Evolutionary conservation across 2,113 vertebrate species (phyloP).

Genomic region (Erythrolamprus reginae): DNA sequence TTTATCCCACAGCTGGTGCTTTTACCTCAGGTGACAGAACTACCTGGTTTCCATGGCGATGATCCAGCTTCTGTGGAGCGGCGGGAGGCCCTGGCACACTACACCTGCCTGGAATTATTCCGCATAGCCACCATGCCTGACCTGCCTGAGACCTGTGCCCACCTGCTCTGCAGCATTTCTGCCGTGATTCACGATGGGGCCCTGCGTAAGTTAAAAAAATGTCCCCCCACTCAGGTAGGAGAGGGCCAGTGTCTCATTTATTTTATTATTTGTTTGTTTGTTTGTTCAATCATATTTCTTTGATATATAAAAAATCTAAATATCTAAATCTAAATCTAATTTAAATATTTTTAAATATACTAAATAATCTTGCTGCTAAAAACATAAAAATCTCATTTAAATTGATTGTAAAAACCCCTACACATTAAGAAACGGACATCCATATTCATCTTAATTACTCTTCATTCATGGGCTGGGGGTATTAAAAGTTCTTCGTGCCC

Average conservation of each 20-base stretch:
- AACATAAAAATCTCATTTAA: too few species aligned
- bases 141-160: conserved; percentile 73
- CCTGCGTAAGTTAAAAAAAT: conserved; percentile 68
- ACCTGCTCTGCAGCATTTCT: conserved; percentile 80
- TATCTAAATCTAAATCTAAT: too few species aligned
- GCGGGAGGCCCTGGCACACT: conserved; percentile 74
- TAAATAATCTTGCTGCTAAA: too few species aligned
- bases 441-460: too few species aligned
- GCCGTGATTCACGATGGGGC: conserved; percentile 75
- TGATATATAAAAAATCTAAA: too few species aligned
- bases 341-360: too few species aligned
- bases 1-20: conserved; percentile 68
- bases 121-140: conserved; percentile 66
- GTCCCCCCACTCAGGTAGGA: rapidly evolving
- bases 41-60: conserved; percentile 72
- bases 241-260: not conserved
- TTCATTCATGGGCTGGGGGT: too few species aligned
- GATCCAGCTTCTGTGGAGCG: conserved; percentile 51
- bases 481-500: too few species aligned
- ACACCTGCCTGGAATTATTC: conserved; percentile 80
- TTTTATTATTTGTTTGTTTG: too few species aligned
- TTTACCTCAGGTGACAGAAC: conserved; percentile 72
- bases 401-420: too few species aligned
- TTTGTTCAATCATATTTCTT: too few species aligned
- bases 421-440: too few species aligned